Evolutionary conservation across 2,888 invertebrate species (phyloP).

Genomic region (Lysandra coridon): DNA sequence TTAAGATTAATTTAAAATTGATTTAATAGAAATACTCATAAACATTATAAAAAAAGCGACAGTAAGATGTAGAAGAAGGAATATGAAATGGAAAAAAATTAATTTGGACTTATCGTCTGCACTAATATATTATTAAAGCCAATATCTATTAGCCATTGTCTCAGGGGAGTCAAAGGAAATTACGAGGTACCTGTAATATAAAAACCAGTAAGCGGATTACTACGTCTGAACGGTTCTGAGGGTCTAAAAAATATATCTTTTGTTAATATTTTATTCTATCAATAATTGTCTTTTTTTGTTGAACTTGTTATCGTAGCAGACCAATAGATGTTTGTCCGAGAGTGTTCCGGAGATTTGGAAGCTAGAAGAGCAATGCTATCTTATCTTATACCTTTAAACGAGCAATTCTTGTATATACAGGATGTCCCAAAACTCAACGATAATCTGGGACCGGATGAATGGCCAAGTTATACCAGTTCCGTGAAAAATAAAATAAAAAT

Average conservation of each 20-base stretch:
- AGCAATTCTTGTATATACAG: too few relatives aligned
- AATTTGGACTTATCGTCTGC: slow-evolving; percentile 62
- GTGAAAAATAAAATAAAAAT: too few relatives aligned
- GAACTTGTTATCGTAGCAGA: too few relatives aligned
- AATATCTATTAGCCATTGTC: slow-evolving; percentile 42
- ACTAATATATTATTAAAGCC: slow-evolving; percentile 49
- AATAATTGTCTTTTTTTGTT: slow-evolving; percentile 4
- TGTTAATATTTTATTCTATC: slow-evolving; percentile 31
- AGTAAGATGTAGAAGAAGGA: background rate
- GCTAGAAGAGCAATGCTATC: too few relatives aligned
- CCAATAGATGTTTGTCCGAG: too few relatives aligned
- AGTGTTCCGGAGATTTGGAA: too few relatives aligned
- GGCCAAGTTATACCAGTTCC: too few relatives aligned
- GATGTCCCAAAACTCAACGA: too few relatives aligned
- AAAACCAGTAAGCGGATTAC: slow-evolving; percentile 32
- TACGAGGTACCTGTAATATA: slow-evolving; percentile 41
- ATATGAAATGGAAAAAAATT: background rate
- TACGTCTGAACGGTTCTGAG: slow-evolving; percentile 7
- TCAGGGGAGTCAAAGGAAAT: slow-evolving; percentile 51
- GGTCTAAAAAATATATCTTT: slow-evolving; percentile 25
- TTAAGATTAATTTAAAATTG: too few relatives aligned
- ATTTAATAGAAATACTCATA: too few relatives aligned
- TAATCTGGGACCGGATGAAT: too few relatives aligned
- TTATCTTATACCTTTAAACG: too few relatives aligned
- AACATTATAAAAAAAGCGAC: background rate